Conservation (phyloP, 2,888 invertebrate species). For the Alloplasta piceator region DNA sequence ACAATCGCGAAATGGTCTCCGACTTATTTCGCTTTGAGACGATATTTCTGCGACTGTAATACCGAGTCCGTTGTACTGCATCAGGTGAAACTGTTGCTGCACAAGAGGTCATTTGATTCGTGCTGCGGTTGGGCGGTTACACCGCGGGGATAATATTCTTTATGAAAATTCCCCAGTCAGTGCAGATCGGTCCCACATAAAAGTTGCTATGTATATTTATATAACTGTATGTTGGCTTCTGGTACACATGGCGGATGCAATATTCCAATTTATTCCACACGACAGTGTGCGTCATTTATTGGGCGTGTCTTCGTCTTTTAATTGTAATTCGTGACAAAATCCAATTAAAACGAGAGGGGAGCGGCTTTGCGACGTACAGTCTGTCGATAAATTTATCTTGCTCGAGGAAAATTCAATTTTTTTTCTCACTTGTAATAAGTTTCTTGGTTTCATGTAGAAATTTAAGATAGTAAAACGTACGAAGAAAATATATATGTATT, state of each 20-base stretch:
- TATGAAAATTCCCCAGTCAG: slow-evolving; percentile 51
- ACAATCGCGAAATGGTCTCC: slow-evolving; percentile 59
- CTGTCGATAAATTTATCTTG: too few species aligned
- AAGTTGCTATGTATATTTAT: neutral
- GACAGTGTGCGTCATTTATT: slow-evolving; percentile 55
- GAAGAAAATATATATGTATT: too few species aligned
- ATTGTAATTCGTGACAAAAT: slow-evolving; percentile 62
- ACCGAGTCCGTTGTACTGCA: slow-evolving; percentile 8
- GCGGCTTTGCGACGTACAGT: neutral
- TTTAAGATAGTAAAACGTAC: too few species aligned
- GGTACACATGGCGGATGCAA: neutral
- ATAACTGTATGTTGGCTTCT: slow-evolving; percentile 15
- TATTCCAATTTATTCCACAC: slow-evolving; percentile 24
- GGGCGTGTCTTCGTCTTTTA: slow-evolving; percentile 58
- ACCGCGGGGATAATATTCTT: slow-evolving; percentile 59
- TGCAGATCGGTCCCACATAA: slow-evolving; percentile 40
- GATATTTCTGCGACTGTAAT: slow-evolving; percentile 47
- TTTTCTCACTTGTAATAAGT: too few species aligned
- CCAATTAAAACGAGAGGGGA: slow-evolving; percentile 47
- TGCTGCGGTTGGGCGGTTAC: slow-evolving; percentile 63
- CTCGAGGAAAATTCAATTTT: too few species aligned
- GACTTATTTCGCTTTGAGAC: slow-evolving; percentile 40
- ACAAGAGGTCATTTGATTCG: slow-evolving; percentile 66
- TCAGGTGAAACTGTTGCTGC: slow-evolving; percentile 44
- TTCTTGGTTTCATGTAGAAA: too few species aligned